Evolutionary conservation across 2,888 invertebrate species (phyloP).

Genomic region (Stenoptilia bipunctidactyla): DNA sequence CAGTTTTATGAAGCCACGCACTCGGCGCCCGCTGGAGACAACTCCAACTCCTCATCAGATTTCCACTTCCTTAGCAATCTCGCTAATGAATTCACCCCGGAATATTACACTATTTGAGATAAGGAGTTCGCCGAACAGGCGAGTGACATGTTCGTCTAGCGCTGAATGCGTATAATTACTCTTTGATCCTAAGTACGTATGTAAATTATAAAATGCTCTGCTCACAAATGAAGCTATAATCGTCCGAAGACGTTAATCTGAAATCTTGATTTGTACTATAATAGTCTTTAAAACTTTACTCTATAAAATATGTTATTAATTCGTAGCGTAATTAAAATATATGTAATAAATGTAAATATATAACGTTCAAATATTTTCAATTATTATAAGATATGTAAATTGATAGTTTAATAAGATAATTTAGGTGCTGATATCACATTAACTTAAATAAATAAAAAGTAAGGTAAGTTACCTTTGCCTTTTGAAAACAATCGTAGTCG

Average conservation of each 20-base stretch:
- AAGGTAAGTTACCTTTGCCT: background rate
- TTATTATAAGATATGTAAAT: background rate
- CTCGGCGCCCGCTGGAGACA: constrained; percentile 75
- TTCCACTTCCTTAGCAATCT: constrained; percentile 94
- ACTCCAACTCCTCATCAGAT: constrained; percentile 93
- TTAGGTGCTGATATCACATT: background rate
- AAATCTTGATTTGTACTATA: no score
- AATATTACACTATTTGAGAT: constrained; percentile 82
- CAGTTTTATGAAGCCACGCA: constrained; percentile 76
- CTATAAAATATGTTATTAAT: no score
- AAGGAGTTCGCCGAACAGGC: constrained; percentile 69
- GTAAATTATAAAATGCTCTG: no score
- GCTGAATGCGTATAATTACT: constrained; percentile 8
- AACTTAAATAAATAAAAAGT: background rate
- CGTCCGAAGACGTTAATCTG: no score
- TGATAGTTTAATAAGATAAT: background rate
- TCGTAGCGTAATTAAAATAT: no score
- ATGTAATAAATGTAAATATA: no score
- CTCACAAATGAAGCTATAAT: no score
- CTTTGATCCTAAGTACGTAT: no score
- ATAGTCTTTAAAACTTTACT: no score
- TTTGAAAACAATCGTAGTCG: background rate
- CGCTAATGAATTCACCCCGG: constrained; percentile 93
- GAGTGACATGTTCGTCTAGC: constrained; percentile 64
- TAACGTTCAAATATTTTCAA: background rate